Conservation (phyloP, 2,797 vertebrate species). For the Anisognathus igniventris region DNA sequence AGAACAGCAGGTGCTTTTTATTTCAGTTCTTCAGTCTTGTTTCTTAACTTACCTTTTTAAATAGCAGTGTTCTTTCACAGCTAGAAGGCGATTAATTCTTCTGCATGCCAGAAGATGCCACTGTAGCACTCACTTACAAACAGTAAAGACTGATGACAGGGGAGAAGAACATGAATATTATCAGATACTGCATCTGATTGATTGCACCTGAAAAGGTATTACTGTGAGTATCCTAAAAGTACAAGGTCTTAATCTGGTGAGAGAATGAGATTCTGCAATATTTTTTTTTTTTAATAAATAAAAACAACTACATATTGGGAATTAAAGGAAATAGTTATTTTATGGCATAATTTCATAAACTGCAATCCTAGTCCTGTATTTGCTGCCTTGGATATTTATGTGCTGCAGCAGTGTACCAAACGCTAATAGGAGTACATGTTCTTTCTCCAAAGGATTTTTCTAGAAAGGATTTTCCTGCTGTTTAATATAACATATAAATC, state of each 20-base stretch:
- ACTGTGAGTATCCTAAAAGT: background rate
- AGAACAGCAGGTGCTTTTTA: background rate
- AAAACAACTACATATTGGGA: background rate
- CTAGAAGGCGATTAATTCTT: constrained; percentile 9
- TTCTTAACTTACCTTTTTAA: background rate
- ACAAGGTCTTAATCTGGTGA: background rate
- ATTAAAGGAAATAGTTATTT: constrained; percentile 48
- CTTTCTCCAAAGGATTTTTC: background rate
- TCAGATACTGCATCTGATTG: background rate
- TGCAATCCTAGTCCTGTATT: constrained; percentile 3
- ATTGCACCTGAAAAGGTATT: background rate
- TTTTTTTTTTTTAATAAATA: background rate
- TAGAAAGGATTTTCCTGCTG: background rate
- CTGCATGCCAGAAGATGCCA: constrained; percentile 69
- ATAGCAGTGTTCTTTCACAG: background rate
- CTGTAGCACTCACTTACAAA: constrained; percentile 49
- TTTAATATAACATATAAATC: background rate
- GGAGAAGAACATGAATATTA: background rate
- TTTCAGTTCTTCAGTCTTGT: background rate
- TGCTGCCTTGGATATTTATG: constrained; percentile 36
- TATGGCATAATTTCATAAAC: constrained; percentile 35
- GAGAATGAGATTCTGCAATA: constrained; percentile 7
- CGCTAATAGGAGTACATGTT: background rate
- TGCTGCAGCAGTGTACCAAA: background rate
- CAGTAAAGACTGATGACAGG: background rate